Percentiles rank a stretch among this genome's conserved stretches.
These are phyloP conservation scores for Coregonus ussuriensis DNA, from an alignment of 2,797 vertebrate genomes.

Conservation along the genomic window DNA sequence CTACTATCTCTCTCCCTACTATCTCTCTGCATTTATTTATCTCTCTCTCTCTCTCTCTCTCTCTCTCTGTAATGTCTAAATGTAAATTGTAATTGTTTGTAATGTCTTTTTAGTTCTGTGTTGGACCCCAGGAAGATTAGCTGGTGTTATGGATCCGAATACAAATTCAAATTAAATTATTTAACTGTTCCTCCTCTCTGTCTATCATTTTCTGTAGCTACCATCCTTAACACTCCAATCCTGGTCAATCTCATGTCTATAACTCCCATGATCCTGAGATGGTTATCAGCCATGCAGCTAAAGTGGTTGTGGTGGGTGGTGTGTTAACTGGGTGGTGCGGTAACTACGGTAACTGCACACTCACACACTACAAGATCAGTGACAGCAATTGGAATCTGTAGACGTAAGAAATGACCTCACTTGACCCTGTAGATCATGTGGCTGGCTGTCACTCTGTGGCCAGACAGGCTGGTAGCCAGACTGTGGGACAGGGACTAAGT, in stretches of 20 bases:
- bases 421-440: slow-evolving; percentile 4
- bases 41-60: not conserved
- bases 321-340: too few species aligned
- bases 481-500: slow-evolving; percentile 14
- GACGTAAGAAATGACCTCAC: not conserved
- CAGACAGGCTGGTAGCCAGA: slow-evolving; percentile 17
- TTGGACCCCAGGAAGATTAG: too few species aligned
- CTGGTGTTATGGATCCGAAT: too few species aligned
- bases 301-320: not conserved
- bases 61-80: not conserved
- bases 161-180: too few species aligned
- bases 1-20: not conserved
- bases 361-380: not conserved
- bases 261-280: not conserved
- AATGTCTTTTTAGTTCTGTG: too few species aligned
- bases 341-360: not conserved
- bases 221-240: not conserved
- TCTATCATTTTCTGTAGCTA: not conserved
- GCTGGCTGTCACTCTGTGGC: slow-evolving; percentile 9
- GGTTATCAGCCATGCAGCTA: not conserved
- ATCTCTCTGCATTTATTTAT: not conserved
- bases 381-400: too few species aligned
- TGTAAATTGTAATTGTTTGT: too few species aligned
- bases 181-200: not conserved
- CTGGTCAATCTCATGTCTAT: not conserved